Percentiles rank a stretch among this genome's conserved stretches.
These are phyloP conservation scores for Panurus biarmicus DNA, from an alignment of 2,113 vertebrate species.

Conservation along the genomic window DNA sequence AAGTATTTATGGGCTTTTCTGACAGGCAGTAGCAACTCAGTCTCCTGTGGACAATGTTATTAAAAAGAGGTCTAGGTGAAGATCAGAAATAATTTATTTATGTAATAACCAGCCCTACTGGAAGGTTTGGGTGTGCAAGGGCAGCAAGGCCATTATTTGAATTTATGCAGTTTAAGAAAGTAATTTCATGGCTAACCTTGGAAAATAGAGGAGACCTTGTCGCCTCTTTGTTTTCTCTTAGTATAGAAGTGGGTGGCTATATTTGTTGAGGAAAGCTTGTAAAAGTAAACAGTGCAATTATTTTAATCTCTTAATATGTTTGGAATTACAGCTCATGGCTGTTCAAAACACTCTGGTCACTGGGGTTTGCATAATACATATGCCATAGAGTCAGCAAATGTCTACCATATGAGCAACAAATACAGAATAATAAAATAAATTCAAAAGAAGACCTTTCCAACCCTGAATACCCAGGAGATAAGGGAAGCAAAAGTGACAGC, in stretches of 20 bases:
- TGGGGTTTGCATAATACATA: neutral
- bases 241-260: neutral
- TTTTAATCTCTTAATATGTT: constrained; percentile 57
- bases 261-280: constrained; percentile 50
- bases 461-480: constrained; percentile 41
- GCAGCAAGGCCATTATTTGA: neutral
- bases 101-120: neutral
- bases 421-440: constrained; percentile 48
- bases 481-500: constrained; percentile 48
- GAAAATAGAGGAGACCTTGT: neutral
- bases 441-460: constrained; percentile 55
- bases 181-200: neutral
- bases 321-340: constrained; percentile 38
- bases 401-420: constrained; percentile 44
- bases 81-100: neutral
- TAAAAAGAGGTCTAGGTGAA: neutral
- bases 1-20: neutral
- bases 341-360: neutral
- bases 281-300: constrained; percentile 54
- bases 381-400: constrained; percentile 25
- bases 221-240: neutral
- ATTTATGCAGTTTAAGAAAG: neutral
- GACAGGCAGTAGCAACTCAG: neutral
- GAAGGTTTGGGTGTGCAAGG: neutral
- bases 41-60: neutral